Evolutionary conservation across 1,140 invertebrate species (phyloP), one percentile per base, ranked within the genome.

Genomic region (Schlechtendalia chinensis): DNA sequence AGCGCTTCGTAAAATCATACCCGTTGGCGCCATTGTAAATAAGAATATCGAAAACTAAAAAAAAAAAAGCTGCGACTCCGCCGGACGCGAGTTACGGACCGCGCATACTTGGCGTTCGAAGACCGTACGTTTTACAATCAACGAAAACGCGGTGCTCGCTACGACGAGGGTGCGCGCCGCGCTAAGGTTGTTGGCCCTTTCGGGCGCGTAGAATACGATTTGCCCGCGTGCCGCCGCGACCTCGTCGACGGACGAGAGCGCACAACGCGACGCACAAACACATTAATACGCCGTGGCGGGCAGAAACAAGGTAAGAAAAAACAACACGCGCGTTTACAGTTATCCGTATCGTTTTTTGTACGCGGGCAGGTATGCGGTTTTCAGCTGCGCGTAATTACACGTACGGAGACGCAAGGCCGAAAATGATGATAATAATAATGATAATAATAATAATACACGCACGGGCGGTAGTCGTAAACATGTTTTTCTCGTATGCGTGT

Each of bases 111-210:
- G n/a, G n/a, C n/a, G n/a, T n/a, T n/a, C n/a, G n/a, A n/a, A n/a
- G n/a, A n/a, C n/a, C n/a, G n/a, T n/a, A n/a, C n/a, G n/a, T n/a
- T n/a, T n/a, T n/a, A n/a, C n/a, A n/a, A n/a, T n/a, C n/a, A n/a
- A n/a, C n/a, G n/a, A n/a, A n/a, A n/a, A n/a, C n/a, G n/a, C n/a
- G n/a, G 59, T 39, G 17, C 5, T 17, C 19, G 19, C 63, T 29
- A 17, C n/a, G 63, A 29, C 63, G 63, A 29, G 29, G 39, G 12
- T 29, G 19, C 11, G 63, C 19, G 63, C 32, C n/a, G 32, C 8
- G 32, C n/a, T 39, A 39, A 65, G 63, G 63, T 65, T 65, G 63
- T 65, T 65, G 63, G 63, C 63, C 39, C 29, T 11, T 65, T 39
- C 32, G 63, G 32, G 32, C 10, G 61, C 19, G 29, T 17, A 17